Percentiles rank a stretch among this genome's conserved stretches.
phyloP scores from a whole-genome alignment of 2,797 vertebrate species.

The Chelon auratus region DNA sequence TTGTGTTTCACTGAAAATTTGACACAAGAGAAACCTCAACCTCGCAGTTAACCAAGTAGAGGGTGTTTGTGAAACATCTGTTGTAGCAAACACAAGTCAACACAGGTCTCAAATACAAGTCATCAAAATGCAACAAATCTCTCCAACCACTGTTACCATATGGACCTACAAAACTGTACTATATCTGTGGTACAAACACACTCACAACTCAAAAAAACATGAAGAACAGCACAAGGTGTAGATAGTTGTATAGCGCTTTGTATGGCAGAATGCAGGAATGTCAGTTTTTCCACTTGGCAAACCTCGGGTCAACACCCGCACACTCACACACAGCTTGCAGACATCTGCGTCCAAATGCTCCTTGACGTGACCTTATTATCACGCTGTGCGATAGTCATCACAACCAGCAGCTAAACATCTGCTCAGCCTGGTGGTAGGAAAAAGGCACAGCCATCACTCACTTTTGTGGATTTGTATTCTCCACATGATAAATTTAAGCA shows the following conservation, averaged over 20 bases:
- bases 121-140: constrained; percentile 25
- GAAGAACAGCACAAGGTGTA: too few relatives aligned
- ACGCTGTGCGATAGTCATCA: constrained; percentile 59
- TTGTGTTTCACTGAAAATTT: neutral
- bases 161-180: constrained; percentile 35
- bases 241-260: neutral
- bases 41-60: neutral
- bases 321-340: constrained; percentile 45
- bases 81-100: neutral
- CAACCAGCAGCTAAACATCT: constrained; percentile 70
- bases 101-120: neutral
- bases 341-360: constrained; percentile 55
- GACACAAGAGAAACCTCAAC: neutral
- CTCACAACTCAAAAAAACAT: too few relatives aligned
- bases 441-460: constrained; percentile 14
- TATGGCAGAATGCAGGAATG: constrained; percentile 20
- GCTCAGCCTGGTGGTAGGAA: constrained; percentile 51
- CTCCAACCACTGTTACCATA: constrained; percentile 31
- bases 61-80: constrained; percentile 34
- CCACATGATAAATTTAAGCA: constrained; percentile 19
- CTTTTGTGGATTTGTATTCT: constrained; percentile 12
- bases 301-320: constrained; percentile 25
- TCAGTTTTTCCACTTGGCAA: constrained; percentile 43
- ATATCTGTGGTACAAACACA: neutral
- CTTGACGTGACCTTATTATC: constrained; percentile 67